phyloP scores from a whole-genome alignment of 1,140 invertebrate species.

The Eufriesea mexicana region DNA sequence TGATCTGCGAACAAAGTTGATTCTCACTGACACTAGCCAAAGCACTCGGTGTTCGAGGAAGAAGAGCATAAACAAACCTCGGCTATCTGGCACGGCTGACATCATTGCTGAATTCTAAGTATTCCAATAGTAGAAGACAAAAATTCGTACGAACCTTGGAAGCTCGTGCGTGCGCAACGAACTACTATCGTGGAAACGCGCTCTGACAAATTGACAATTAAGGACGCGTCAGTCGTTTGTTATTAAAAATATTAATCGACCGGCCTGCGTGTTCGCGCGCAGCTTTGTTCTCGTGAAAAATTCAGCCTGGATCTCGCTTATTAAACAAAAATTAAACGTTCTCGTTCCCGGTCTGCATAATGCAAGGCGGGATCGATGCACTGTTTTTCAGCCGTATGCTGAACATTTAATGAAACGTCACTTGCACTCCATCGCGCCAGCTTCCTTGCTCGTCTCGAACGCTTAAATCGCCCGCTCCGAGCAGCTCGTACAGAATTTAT shows the following conservation, averaged over 20 bases:
- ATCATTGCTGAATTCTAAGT: too few species aligned
- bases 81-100: too few species aligned
- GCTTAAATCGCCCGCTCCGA: slow-evolving; percentile 23
- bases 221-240: not conserved
- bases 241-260: not conserved
- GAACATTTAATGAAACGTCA: slow-evolving; percentile 52
- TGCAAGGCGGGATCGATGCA: not conserved
- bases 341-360: slow-evolving; percentile 7
- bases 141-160: not conserved
- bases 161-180: not conserved
- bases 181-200: too few species aligned
- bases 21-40: too few species aligned
- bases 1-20: too few species aligned
- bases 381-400: slow-evolving; percentile 26
- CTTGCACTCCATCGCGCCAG: slow-evolving; percentile 31
- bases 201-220: too few species aligned
- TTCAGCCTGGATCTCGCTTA: not conserved
- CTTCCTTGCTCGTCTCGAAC: not conserved
- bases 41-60: too few species aligned
- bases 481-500: slow-evolving; percentile 25
- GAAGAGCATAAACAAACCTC: too few species aligned
- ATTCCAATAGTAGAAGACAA: not conserved
- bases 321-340: slow-evolving; percentile 17
- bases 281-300: not conserved
- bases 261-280: not conserved